A percentile compares a stretch with the other conserved stretches of the same genome.
Evolutionary conservation across 2,888 invertebrate genomes (phyloP).

Genomic region (Brachyptera risi): DNA sequence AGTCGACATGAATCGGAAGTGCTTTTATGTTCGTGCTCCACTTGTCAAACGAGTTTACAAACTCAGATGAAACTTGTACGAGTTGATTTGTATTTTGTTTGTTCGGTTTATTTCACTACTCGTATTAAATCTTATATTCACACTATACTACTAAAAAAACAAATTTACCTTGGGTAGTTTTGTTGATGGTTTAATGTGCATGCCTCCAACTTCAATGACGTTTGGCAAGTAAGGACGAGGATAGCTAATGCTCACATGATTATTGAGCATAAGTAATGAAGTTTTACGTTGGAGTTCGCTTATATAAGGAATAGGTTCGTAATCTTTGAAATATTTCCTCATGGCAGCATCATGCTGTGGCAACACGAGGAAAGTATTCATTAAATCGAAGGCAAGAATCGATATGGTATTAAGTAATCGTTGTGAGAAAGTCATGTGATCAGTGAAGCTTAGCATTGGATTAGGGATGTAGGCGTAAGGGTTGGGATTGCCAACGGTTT

Average conservation of each 20-base stretch:
- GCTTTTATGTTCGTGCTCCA: too few relatives aligned
- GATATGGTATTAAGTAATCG: constrained; percentile 36
- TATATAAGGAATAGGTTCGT: background rate
- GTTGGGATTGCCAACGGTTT: constrained; percentile 32
- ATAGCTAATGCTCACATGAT: constrained; percentile 38
- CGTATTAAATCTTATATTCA: too few relatives aligned
- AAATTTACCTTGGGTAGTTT: constrained; percentile 36
- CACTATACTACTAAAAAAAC: too few relatives aligned
- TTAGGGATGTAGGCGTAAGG: constrained; percentile 36
- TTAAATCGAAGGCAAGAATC: background rate
- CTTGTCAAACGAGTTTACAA: too few relatives aligned
- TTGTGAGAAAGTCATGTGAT: constrained; percentile 32
- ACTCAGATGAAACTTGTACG: too few relatives aligned
- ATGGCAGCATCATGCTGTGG: background rate
- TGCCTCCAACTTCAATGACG: constrained; percentile 39
- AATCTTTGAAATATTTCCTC: constrained; percentile 5
- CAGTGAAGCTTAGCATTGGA: constrained; percentile 33
- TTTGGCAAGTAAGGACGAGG: constrained; percentile 45
- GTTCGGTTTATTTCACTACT: too few relatives aligned
- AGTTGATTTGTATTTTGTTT: too few relatives aligned
- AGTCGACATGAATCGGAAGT: too few relatives aligned
- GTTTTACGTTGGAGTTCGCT: background rate
- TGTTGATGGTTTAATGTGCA: constrained; percentile 38
- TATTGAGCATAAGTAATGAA: constrained; percentile 38
- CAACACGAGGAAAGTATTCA: background rate